These are phyloP conservation scores for Melipona bicolor DNA, from an alignment of 2,888 invertebrate genomes.

Conservation along the genomic window DNA sequence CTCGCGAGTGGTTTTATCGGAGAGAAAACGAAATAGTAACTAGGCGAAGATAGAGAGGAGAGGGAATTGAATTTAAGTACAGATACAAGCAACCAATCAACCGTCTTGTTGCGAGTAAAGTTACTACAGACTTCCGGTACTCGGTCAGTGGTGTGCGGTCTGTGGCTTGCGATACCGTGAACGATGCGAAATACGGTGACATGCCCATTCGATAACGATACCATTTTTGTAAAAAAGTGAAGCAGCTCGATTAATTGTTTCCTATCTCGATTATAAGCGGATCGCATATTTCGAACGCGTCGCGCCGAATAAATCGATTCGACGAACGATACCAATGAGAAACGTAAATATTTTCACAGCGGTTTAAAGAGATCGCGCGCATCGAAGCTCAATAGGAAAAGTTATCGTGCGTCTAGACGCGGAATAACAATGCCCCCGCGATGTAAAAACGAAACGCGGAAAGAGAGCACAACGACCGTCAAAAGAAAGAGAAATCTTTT, in stretches of 20 bases:
- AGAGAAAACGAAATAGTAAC: slow-evolving; percentile 43
- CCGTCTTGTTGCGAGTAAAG: slow-evolving; percentile 54
- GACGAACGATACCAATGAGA: neutral
- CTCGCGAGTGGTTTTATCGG: slow-evolving; percentile 33
- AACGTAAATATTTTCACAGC: neutral
- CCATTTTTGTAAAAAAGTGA: slow-evolving; percentile 27
- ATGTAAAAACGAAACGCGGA: neutral
- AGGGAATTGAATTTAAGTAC: slow-evolving; percentile 65
- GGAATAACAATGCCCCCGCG: slow-evolving; percentile 14
- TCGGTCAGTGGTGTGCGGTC: slow-evolving; percentile 67
- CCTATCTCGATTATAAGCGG: slow-evolving; percentile 1
- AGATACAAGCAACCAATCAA: slow-evolving; percentile 61
- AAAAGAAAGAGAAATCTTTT: slow-evolving; percentile 7
- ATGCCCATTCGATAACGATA: slow-evolving; percentile 34
- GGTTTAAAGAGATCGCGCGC: neutral
- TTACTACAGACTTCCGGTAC: slow-evolving; percentile 57
- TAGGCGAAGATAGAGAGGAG: neutral
- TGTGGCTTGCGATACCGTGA: slow-evolving; percentile 66
- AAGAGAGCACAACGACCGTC: neutral
- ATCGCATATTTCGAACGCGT: slow-evolving; percentile 1
- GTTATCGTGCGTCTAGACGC: slow-evolving; percentile 39
- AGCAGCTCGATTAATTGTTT: slow-evolving; percentile 22
- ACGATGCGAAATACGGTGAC: slow-evolving; percentile 58
- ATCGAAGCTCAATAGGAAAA: neutral
- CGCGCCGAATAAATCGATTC: too few relatives aligned